Evolutionary conservation across 2,888 invertebrate species (phyloP).

Genomic region (Lasioglossum marginatum): DNA sequence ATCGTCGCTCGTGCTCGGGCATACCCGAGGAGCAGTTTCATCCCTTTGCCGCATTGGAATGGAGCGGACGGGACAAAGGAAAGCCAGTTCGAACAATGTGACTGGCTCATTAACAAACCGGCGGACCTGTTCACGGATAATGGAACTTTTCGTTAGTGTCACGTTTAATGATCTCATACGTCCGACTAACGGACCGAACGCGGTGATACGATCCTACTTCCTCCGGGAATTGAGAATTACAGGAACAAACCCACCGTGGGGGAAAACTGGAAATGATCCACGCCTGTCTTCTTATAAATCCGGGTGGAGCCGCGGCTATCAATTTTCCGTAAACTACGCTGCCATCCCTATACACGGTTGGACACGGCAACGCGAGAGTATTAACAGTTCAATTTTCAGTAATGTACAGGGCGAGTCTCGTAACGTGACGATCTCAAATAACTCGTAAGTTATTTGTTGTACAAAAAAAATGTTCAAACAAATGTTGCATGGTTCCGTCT

Average conservation of each 20-base stretch:
- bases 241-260: not conserved
- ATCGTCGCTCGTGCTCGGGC: conserved; percentile 5
- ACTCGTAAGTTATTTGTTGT: no score
- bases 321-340: not conserved
- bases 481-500: no score
- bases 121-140: conserved; percentile 17
- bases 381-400: no score
- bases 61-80: conserved; percentile 8
- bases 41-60: not conserved
- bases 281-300: not conserved
- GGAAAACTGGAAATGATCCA: not conserved
- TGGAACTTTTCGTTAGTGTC: conserved; percentile 18
- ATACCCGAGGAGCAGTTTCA: conserved; percentile 19
- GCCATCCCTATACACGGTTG: not conserved
- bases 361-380: not conserved
- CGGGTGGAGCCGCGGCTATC: not conserved
- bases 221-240: not conserved
- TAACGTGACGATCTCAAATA: no score
- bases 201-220: not conserved
- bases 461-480: no score
- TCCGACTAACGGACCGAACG: not conserved
- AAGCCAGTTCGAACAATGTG: conserved; percentile 12
- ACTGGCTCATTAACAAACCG: conserved; percentile 17
- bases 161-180: conserved; percentile 10
- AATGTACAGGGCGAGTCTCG: no score